Evolutionary conservation across 2,888 invertebrate species (phyloP).

Genomic region (Zele albiditarsus): DNA sequence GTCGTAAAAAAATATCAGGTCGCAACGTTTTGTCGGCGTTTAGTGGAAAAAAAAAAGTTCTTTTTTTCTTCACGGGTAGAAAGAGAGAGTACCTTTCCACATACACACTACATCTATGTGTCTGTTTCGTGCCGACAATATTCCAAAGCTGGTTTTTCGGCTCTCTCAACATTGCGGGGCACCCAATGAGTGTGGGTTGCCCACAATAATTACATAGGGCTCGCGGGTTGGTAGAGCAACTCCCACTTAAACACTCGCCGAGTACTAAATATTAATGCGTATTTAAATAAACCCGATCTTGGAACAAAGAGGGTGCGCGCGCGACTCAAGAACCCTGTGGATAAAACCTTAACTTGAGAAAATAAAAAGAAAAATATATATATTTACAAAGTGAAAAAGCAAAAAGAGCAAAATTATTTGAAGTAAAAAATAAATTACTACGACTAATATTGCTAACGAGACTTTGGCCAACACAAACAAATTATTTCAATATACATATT

Average conservation of each 20-base stretch:
- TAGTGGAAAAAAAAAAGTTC: slow-evolving; percentile 3
- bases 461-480: neutral
- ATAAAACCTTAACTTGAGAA: slow-evolving; percentile 55
- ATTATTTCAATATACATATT: neutral
- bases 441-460: neutral
- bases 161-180: slow-evolving; percentile 17
- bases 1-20: slow-evolving; percentile 13
- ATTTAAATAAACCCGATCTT: slow-evolving; percentile 66
- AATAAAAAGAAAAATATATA: slow-evolving; percentile 35
- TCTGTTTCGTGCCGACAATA: slow-evolving; percentile 48
- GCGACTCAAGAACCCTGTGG: slow-evolving; percentile 37
- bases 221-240: slow-evolving; percentile 60
- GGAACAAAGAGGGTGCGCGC: slow-evolving; percentile 55
- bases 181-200: slow-evolving; percentile 58
- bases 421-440: neutral
- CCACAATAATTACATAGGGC: slow-evolving; percentile 65
- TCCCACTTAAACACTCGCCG: slow-evolving; percentile 66
- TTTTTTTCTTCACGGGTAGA: neutral
- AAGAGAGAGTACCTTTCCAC: neutral
- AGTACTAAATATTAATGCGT: slow-evolving; percentile 69
- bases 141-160: slow-evolving; percentile 12
- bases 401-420: neutral
- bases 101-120: slow-evolving; percentile 36
- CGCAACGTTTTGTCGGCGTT: slow-evolving; percentile 11
- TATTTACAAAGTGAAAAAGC: neutral